Base-by-base conservation (phyloP, 2,888 invertebrate genomes). In the Lasioglossum pauxillum region DNA sequence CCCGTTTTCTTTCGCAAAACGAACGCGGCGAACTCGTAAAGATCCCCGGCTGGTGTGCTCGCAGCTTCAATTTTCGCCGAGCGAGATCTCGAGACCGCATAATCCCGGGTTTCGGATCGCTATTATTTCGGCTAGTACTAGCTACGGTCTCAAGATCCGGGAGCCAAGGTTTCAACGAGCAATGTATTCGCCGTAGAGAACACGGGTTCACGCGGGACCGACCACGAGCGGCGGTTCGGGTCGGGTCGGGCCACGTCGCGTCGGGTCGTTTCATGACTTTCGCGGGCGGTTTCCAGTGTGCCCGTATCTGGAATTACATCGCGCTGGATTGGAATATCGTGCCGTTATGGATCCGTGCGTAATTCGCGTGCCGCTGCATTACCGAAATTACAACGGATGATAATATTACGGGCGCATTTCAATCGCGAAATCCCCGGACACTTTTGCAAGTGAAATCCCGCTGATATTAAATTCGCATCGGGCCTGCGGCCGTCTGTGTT, bases 391-490 rank as follows among this genome's bases (percentile, higher is more conserved):
- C 84, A 78, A 80, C 82, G 90, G 90, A 89, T 89, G 83, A 90
- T 89, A 74, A 85, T 85, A 90, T 89, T 88, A 85, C 83, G 84
- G 82, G 67, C 88, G 85, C 86, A 78, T 90, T 90, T 76, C 86
- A 88, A 90, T 89, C 86, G 90, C 80, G 80, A 90, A 89, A 90
- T 88, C 88, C 90, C 90, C 85, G 81, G 90, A 82, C 89, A 89
- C 90, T 88, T 85, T 88, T 88, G 88, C 85, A 77, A 85, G 82
- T 88, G 90, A 88, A 90, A 89, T 89, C 84, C 88, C 80, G 76
- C 77, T 84, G 74, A 85, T 85, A 85, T 85, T 85, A 85, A 86
- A 86, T 86, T 86, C 85, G 86, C 86, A 86, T 86, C 85, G 85
- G 77, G 35, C 71, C 80, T 72, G 85, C 75, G 81, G 81, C 81